Evolutionary conservation across 2,888 invertebrate genomes (phyloP).

Genomic region (Tigriopus californicus): DNA sequence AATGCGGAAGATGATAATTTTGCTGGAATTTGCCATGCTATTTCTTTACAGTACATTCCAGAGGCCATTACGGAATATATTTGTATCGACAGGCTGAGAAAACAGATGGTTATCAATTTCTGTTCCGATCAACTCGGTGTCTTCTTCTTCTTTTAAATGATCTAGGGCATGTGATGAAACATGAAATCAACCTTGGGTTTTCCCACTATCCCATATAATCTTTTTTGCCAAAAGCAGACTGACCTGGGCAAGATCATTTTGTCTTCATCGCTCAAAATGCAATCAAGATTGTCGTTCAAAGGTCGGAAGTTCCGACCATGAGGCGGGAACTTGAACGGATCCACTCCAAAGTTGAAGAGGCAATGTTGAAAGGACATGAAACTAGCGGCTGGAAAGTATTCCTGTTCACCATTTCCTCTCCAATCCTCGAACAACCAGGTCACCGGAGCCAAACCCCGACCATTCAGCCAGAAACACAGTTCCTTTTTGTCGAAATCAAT

Average conservation of each 20-base stretch:
- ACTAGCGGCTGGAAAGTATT: conserved; percentile 84
- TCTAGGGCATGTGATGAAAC: too few relatives aligned
- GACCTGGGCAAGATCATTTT: conserved; percentile 59
- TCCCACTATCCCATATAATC: too few relatives aligned
- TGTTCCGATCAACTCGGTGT: too few relatives aligned
- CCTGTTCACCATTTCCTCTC: conserved; percentile 24
- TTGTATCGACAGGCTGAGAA: too few relatives aligned
- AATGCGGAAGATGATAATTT: too few relatives aligned
- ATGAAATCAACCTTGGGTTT: too few relatives aligned
- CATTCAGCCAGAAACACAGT: conserved; percentile 67
- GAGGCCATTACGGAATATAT: too few relatives aligned
- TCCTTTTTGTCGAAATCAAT: conserved; percentile 52
- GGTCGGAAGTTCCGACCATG: conserved; percentile 39
- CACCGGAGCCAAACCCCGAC: conserved; percentile 45
- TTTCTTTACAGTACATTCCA: too few relatives aligned
- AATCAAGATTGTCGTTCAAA: conserved; percentile 49
- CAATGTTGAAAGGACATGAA: conserved; percentile 95
- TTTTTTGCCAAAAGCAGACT: neutral
- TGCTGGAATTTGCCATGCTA: too few relatives aligned
- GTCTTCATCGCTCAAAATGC: conserved; percentile 50
- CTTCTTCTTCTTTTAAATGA: too few relatives aligned
- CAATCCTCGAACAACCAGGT: conserved; percentile 21
- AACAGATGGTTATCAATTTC: too few relatives aligned
- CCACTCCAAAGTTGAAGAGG: conserved; percentile 71
- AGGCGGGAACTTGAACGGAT: conserved; percentile 58